phyloP scores from a whole-genome alignment of 2,113 vertebrate species.

The Tetraodon nigroviridis region DNA sequence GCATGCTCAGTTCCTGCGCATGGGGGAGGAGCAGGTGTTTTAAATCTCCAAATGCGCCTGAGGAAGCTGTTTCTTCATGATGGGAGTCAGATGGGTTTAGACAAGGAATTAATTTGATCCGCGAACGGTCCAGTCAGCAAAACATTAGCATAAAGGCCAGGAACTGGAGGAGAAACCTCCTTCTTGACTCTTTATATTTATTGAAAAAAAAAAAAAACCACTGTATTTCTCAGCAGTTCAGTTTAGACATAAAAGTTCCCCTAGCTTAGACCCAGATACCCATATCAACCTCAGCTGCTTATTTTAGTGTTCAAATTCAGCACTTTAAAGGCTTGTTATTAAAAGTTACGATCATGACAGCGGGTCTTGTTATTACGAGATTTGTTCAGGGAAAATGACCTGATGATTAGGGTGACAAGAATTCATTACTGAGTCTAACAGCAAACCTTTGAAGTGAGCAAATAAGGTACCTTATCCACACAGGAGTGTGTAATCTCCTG shows the following conservation, averaged over 20 bases:
- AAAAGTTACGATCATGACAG: background rate
- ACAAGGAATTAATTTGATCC: conserved; percentile 66
- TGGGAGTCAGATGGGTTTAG: conserved; percentile 67
- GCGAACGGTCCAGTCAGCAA: background rate
- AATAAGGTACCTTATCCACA: conserved; percentile 33
- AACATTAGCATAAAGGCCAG: too few relatives aligned
- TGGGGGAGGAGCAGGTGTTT: conserved; percentile 59
- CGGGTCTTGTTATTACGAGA: conserved; percentile 20
- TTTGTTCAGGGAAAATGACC: conserved; percentile 28
- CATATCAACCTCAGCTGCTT: too few relatives aligned
- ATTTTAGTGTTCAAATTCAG: too few relatives aligned
- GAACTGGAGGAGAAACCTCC: too few relatives aligned
- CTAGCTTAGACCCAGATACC: too few relatives aligned
- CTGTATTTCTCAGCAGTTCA: too few relatives aligned
- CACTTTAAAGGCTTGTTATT: background rate
- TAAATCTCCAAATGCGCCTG: conserved; percentile 26
- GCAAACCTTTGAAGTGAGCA: conserved; percentile 44
- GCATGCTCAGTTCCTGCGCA: background rate
- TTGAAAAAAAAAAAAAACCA: too few relatives aligned
- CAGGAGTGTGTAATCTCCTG: conserved; percentile 20
- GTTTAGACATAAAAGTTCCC: too few relatives aligned
- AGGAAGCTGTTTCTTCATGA: conserved; percentile 44
- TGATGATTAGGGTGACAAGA: conserved; percentile 32
- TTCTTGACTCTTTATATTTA: too few relatives aligned
- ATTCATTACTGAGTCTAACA: conserved; percentile 48